phyloP scores from a whole-genome alignment of 2,797 vertebrate genomes.

The Geotrypetes seraphini region DNA sequence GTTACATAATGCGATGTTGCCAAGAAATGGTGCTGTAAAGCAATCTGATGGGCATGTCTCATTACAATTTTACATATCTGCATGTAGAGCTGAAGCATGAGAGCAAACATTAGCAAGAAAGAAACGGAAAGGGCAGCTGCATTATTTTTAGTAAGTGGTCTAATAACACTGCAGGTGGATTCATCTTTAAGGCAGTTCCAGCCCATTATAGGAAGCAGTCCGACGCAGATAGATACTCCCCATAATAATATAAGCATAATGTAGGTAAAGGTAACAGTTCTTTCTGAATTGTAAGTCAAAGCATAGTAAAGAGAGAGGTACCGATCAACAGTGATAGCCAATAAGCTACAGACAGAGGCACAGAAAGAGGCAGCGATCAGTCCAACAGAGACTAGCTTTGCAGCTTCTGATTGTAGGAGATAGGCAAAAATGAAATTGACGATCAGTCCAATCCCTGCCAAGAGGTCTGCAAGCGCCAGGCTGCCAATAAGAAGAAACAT shows the following conservation, averaged over 20 bases:
- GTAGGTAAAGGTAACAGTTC: conserved; percentile 92
- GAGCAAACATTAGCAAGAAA: conserved; percentile 91
- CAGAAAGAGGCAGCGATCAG: conserved; percentile 96
- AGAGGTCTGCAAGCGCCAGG: conserved; percentile 89
- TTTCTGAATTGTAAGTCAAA: conserved; percentile 93
- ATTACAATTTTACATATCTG: conserved; percentile 97
- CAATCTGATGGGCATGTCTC: conserved; percentile 95
- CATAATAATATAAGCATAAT: conserved; percentile 89
- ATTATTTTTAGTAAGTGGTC: conserved; percentile 94
- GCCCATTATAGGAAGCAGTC: conserved; percentile 84
- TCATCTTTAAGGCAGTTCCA: conserved; percentile 93
- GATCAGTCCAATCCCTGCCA: conserved; percentile 88
- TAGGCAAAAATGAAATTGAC: conserved; percentile 93
- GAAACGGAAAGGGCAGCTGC: conserved; percentile 85
- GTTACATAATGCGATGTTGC: conserved; percentile 96
- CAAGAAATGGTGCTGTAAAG: conserved; percentile 95
- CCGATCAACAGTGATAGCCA: conserved; percentile 96
- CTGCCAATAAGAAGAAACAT: conserved; percentile 97
- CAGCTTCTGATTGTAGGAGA: conserved; percentile 83
- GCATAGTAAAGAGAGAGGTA: conserved; percentile 97
- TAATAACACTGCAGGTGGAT: conserved; percentile 87
- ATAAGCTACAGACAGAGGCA: conserved; percentile 90
- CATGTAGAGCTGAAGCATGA: conserved; percentile 96
- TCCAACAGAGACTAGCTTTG: conserved; percentile 85
- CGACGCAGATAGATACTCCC: conserved; percentile 84